Base-by-base conservation (phyloP, 2,888 invertebrate species). In the Boloria euphrosyne region DNA sequence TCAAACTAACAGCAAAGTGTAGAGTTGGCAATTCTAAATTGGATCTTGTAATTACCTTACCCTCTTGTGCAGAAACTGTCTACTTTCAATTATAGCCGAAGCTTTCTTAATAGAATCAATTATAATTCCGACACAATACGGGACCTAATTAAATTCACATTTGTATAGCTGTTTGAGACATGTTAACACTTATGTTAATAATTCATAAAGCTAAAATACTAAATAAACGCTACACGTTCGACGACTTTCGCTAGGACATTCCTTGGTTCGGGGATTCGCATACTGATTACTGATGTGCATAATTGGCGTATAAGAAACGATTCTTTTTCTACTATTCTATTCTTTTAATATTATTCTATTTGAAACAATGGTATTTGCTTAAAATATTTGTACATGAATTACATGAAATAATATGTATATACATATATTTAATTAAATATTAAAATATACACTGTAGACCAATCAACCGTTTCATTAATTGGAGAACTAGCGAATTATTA, bases 11-110 rank as follows among this genome's bases (percentile, higher is more conserved):
- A 90, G 91, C 90, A 90, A 90, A 90, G 90, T 91, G 91, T 92
- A 91, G 90, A 92, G 90, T 90, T 90, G 91, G 91, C 91, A 92
- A 91, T 90, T 90, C 91, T 90, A 91, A 92, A 92, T 92, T 92
- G 91, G 91, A 90, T 92, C 91, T 90, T 90, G 91, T 92, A 92
- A 92, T 92, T 91, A 91, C 90, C 90, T 86, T 89, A 85, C 89
- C 89, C 89, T 87, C 89, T 86, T 88, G 87, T 87, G 82, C 84
- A 82, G 86, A 85, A 87, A 87, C 87, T 87, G 90, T 90, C 89
- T 89, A 90, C 90, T 90, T 90, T 89, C 90, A 90, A 90, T 90
- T 90, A 90, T 87, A 86, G 84, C 81, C 85, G 84, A 84, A 86
- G 89, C 89, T 87, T 87, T 86, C 85, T 87, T 90, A 89, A 89